phyloP scores from a whole-genome alignment of 2,888 invertebrate genomes.

The Crocallis elinguaria region DNA sequence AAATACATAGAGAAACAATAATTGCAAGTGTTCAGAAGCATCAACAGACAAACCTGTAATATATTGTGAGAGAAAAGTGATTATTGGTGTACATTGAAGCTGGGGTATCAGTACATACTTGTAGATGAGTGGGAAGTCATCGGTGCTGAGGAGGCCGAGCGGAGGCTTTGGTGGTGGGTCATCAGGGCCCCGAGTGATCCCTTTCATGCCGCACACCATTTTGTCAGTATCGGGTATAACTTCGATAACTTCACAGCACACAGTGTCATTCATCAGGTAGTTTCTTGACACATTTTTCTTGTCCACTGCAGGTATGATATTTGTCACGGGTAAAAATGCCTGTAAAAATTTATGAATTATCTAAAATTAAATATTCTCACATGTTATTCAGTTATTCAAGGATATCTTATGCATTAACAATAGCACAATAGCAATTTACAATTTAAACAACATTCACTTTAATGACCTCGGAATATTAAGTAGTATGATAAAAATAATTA shows the following conservation, averaged over 20 bases:
- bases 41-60: conserved; percentile 60
- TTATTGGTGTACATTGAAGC: conserved; percentile 47
- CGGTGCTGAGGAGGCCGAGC: conserved; percentile 92
- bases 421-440: conserved; percentile 16
- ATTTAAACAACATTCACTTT: conserved; percentile 12
- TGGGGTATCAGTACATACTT: conserved; percentile 86
- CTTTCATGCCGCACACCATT: conserved; percentile 94
- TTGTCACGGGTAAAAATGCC: conserved; percentile 88
- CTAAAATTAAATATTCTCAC: neutral
- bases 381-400: too few species aligned
- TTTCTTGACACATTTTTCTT: conserved; percentile 91
- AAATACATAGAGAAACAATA: conserved; percentile 57
- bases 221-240: conserved; percentile 94
- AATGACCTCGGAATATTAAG: conserved; percentile 23
- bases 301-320: conserved; percentile 91
- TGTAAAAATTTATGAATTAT: conserved; percentile 44
- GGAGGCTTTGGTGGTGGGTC: conserved; percentile 89
- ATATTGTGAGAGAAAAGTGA: conserved; percentile 59
- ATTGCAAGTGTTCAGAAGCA: conserved; percentile 53
- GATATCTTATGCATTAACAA: too few species aligned
- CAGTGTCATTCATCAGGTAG: conserved; percentile 92
- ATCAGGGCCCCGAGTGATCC: conserved; percentile 88
- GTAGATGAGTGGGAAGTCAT: conserved; percentile 92
- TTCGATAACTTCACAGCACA: conserved; percentile 95
- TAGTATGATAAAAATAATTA: too few species aligned